These are phyloP conservation scores for Orchestes rusci DNA, from an alignment of 2,888 invertebrate species.

Conservation along the genomic window DNA sequence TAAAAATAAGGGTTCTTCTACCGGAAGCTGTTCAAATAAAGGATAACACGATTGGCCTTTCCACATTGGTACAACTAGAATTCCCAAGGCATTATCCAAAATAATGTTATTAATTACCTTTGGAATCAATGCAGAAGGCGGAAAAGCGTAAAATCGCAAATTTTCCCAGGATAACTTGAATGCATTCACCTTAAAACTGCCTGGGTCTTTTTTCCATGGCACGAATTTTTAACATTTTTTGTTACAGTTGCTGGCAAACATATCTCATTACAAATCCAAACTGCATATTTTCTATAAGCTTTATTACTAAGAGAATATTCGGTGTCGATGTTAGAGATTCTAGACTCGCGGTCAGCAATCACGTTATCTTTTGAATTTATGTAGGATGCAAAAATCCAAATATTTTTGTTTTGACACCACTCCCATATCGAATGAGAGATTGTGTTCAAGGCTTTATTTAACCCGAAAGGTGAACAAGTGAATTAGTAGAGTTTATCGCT, in stretches of 20 bases:
- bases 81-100: not conserved
- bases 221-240: not conserved
- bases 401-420: too few species aligned
- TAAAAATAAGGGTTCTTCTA: not conserved
- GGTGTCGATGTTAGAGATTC: conserved; percentile 2
- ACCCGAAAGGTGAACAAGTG: not conserved
- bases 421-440: too few species aligned
- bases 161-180: conserved; percentile 2
- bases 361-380: conserved; percentile 10
- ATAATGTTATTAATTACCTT: conserved; percentile 5
- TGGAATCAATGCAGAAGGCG: conserved; percentile 4
- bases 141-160: conserved; percentile 8
- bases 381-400: conserved; percentile 9
- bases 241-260: not conserved
- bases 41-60: not conserved
- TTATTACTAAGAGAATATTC: conserved; percentile 5
- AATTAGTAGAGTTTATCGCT: not conserved
- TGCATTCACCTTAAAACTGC: conserved; percentile 1
- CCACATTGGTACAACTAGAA: not conserved
- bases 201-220: conserved; percentile 6
- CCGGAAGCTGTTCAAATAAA: not conserved
- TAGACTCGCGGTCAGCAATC: conserved; percentile 8
- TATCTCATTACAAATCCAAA: conserved; percentile 7
- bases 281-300: conserved; percentile 6
- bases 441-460: not conserved